Percentiles rank a stretch among this genome's conserved stretches.
These are phyloP conservation scores for pig (Sus scrofa) DNA, from an alignment of 2,113 vertebrate genomes.

Conservation along the genomic window T2T-Sscrofa CM000820.6:94108501-94109000, in stretches of 20 bases:
- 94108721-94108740: slow-evolving; percentile 91
- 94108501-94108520: neutral
- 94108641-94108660: neutral
- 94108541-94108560: neutral
- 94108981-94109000: neutral
- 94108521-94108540: neutral
- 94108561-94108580: neutral
- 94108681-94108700: slow-evolving; percentile 81
- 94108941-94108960: slow-evolving; percentile 90
- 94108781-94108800: slow-evolving; percentile 89
- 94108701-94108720: neutral
- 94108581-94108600: neutral
- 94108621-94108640: neutral
- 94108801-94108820: slow-evolving; percentile 88
- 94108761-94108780: slow-evolving; percentile 88
- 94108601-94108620: neutral
- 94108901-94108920: slow-evolving; percentile 90
- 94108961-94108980: neutral
- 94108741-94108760: slow-evolving; percentile 90
- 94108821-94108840: slow-evolving; percentile 90
- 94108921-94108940: slow-evolving; percentile 86
- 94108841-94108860: slow-evolving; percentile 90
- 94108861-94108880: slow-evolving; percentile 93
- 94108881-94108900: slow-evolving; percentile 90
- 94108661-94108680: neutral